Percentiles rank a stretch among this genome's conserved stretches.
phyloP scores from a whole-genome alignment of 2,113 vertebrate species.

The Notothenia coriiceps region DNA sequence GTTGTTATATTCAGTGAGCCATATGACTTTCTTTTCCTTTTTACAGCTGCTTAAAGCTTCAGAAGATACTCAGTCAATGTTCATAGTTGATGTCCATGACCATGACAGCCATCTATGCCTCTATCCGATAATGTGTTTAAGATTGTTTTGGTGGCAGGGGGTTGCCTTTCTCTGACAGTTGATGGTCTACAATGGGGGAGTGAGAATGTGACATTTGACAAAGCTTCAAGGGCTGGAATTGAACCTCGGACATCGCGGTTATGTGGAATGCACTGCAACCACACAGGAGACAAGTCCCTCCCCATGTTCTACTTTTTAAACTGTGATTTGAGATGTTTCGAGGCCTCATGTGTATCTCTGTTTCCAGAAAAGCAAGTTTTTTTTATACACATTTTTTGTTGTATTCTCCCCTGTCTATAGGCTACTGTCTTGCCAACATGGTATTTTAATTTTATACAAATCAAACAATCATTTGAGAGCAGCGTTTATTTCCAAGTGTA shows the following conservation, averaged over 20 bases:
- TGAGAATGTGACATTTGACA: too few relatives aligned
- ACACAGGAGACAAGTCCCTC: too few relatives aligned
- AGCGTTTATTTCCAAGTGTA: not conserved
- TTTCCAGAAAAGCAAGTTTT: conserved; percentile 4
- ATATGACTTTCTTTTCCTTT: not conserved
- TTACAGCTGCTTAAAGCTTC: not conserved
- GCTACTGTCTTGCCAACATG: conserved; percentile 1
- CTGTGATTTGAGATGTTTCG: not conserved
- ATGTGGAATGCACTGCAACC: too few relatives aligned
- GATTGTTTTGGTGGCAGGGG: too few relatives aligned
- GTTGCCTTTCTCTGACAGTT: too few relatives aligned
- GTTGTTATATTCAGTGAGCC: not conserved
- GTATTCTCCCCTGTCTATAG: not conserved
- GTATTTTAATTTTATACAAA: not conserved
- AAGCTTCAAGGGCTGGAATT: too few relatives aligned
- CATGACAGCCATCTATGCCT: not conserved
- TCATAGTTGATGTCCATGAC: not conserved
- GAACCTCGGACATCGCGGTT: too few relatives aligned
- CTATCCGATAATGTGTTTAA: too few relatives aligned
- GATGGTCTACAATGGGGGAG: too few relatives aligned
- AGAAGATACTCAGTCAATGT: not conserved
- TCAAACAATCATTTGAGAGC: not conserved
- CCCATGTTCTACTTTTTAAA: not conserved
- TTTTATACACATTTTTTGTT: not conserved
- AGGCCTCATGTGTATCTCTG: not conserved